Conservation (phyloP, 2,888 invertebrate genomes). For the Papilio demoleus region DNA sequence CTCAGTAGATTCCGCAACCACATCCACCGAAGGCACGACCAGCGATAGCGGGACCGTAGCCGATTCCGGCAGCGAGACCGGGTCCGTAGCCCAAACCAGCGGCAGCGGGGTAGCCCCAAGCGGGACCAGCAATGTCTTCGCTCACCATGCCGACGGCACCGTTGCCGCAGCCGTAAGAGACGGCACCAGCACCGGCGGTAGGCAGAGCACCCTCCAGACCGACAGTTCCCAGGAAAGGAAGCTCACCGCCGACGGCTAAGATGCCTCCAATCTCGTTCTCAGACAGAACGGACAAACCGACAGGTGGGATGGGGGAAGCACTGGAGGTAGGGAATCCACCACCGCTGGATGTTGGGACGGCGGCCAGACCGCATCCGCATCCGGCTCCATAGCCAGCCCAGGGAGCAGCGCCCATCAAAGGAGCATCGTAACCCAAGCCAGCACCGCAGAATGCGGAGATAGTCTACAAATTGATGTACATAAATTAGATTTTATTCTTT, state of each 20-base stretch:
- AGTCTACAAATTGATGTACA: neutral
- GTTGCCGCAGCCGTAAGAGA: conserved; percentile 51
- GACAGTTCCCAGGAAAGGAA: conserved; percentile 52
- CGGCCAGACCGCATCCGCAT: conserved; percentile 39
- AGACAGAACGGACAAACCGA: conserved; percentile 55
- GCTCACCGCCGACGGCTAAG: conserved; percentile 48
- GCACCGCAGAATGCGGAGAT: conserved; percentile 43
- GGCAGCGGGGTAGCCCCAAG: conserved; percentile 34
- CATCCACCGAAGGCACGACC: conserved; percentile 33
- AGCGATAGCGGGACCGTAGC: conserved; percentile 36
- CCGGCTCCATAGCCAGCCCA: conserved; percentile 34
- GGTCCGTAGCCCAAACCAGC: conserved; percentile 42
- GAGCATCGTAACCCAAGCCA: conserved; percentile 41
- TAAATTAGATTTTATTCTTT: too few species aligned
- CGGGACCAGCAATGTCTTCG: conserved; percentile 42
- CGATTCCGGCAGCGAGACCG: conserved; percentile 36
- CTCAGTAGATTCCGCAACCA: conserved; percentile 19
- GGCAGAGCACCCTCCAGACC: conserved; percentile 48
- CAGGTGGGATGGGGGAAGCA: conserved; percentile 48
- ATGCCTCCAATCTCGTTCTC: conserved; percentile 54
- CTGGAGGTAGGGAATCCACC: conserved; percentile 48
- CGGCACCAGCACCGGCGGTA: conserved; percentile 50
- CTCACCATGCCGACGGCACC: conserved; percentile 48
- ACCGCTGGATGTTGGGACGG: conserved; percentile 43
- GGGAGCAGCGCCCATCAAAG: conserved; percentile 24